Conservation (phyloP, 2,888 invertebrate species). For the Blastobasis adustella region DNA sequence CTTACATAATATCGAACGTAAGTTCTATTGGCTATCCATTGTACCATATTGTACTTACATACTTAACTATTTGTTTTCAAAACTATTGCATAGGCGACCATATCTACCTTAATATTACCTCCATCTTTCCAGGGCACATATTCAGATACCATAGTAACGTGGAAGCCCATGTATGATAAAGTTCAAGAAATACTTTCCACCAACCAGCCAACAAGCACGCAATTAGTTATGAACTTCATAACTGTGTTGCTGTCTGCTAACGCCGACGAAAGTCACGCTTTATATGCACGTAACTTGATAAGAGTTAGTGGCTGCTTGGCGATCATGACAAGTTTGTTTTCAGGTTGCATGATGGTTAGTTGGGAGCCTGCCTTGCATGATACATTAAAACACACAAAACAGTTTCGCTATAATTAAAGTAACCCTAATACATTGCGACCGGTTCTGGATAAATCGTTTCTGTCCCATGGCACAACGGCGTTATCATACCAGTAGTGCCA, state of each 20-base stretch:
- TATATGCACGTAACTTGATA: conserved; percentile 44
- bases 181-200: conserved; percentile 30
- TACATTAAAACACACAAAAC: too few relatives aligned
- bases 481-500: too few relatives aligned
- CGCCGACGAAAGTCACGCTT: conserved; percentile 24
- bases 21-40: conserved; percentile 11
- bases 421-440: too few relatives aligned
- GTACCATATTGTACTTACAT: too few relatives aligned
- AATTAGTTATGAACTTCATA: conserved; percentile 42
- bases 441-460: too few relatives aligned
- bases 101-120: conserved; percentile 1
- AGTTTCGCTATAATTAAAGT: too few relatives aligned
- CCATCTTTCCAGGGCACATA: conserved; percentile 29
- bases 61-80: background rate
- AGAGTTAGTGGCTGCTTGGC: conserved; percentile 52
- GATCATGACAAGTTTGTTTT: conserved; percentile 43
- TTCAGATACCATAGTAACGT: conserved; percentile 35
- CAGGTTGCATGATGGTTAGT: conserved; percentile 46
- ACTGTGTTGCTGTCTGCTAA: conserved; percentile 31
- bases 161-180: conserved; percentile 40
- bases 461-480: too few relatives aligned
- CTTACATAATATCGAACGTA: conserved; percentile 41
- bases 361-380: background rate
- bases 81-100: background rate
- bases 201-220: conserved; percentile 31